Base-by-base conservation (phyloP, 2,888 invertebrate genomes). In the Salticus scenicus region DNA sequence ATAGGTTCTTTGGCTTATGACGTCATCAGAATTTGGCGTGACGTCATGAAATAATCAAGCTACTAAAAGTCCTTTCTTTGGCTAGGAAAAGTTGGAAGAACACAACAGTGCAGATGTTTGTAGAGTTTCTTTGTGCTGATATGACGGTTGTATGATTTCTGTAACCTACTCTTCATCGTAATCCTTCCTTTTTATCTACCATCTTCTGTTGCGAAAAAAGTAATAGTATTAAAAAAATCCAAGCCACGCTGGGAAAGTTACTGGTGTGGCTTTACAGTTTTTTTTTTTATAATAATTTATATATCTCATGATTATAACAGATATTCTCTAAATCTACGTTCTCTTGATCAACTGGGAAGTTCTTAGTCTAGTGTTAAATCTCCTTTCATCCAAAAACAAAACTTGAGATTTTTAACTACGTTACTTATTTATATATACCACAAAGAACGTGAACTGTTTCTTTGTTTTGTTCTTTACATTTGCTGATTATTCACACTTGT, bases 11-110 rank as follows among this genome's bases (percentile, higher is more conserved):
- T 94, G 93, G 0, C 95, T 95, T 89, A 92, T 92, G 72, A 91
- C 92, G 57, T 91, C 92, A 90, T 95, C 94, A 90, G 95, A 95
- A 74, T 86, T 86, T 86, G 86, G 86, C 86, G 86, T 80, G 86
- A 80, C 86, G 86, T 86, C 86, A 80, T 75, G 57, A 74, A 66
- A 78, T 72, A 72, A 70, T 73, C 79, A 80, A 79, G 71, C 67
- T 79, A 76, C 64, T 67, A 74, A 71, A 86, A 80, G 86, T 86
- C 80, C 80, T 86, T 80, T 79, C 86, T 86, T 86, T 86, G 86
- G 86, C 86, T 86, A 86, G 86, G 86, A 86, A 47, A 80, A 80
- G 79, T 80, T 86, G 86, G 86, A 86, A 86, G 86, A 86, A 86
- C 86, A 86, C 86, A 86, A 85, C 79, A 85, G 86, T 86, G 86